Evolutionary conservation across 2,113 vertebrate genomes (phyloP), one percentile per base, ranked within the genome.

Genomic region (Heloderma charlesbogerti): DNA sequence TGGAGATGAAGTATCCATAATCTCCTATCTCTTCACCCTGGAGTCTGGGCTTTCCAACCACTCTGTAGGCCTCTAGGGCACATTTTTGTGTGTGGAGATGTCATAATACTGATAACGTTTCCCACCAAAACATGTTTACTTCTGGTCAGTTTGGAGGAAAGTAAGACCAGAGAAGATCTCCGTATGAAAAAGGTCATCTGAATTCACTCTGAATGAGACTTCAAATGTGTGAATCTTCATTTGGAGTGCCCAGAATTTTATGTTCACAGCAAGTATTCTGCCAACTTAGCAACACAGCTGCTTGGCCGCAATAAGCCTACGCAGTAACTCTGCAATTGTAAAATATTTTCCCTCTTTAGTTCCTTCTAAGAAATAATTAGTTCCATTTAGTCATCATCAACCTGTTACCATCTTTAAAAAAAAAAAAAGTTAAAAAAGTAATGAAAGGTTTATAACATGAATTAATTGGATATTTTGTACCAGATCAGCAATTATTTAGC

Each of bases 321-420:
- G 94, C 90, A 71, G 20, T 89, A 83, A 93, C 82, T 91, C 90
- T 91, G 34, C 88, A 94, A 79, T 5, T 92, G 89, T 92, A 90
- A 93, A 93, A 1, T 0, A 84, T 91, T 60, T 93, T 85, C 78
- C 37, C 72, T 86, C 31, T 92, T 90, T 94, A 96, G 92, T 93
- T 92, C 91, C 60, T 93, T 94, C 71, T 92, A 88, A 91, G 71
- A 94, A 93, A 84, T 90, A 95, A 94, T 96, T 96, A 92, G 48
- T 91, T 96, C n/a, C 84, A 94, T 75, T 95, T 94, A 96, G 88
- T 94, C 92, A 95, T 94, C 91, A 87, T 89, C 88, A 95, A 89
- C 79, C 87, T 90, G 72, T 93, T 93, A 93, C 3, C 75, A 84
- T 27, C 88, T 22, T 82, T 88, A 10, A 84, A 94, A 91, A 48